A percentile compares a stretch with the other conserved stretches of the same genome.
Evolutionary conservation across 2,113 vertebrate genomes (phyloP).

Genomic region (Bolborhynchus lineola): DNA sequence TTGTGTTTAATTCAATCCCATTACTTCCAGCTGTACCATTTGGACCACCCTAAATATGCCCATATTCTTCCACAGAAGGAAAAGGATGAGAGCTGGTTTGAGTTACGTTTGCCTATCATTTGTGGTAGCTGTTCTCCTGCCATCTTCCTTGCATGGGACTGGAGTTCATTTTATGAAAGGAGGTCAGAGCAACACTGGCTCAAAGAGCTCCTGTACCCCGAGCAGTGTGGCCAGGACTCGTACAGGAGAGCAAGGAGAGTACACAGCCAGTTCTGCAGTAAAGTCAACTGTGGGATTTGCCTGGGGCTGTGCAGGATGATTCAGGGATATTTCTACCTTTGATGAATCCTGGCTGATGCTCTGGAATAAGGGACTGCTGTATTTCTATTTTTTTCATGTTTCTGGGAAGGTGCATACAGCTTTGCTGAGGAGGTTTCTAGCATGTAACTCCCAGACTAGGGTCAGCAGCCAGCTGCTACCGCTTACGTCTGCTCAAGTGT

Average conservation of each 20-base stretch:
- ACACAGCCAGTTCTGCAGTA: conserved; percentile 10
- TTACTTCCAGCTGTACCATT: conserved; percentile 59
- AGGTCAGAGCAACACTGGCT: conserved; percentile 32
- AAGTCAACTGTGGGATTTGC: conserved; percentile 16
- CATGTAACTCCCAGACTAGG: conserved; percentile 6
- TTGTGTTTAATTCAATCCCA: conserved; percentile 52
- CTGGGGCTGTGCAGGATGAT: conserved; percentile 10
- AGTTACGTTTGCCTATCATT: conserved; percentile 50
- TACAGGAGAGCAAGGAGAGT: not conserved
- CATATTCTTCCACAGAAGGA: not conserved
- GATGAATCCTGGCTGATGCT: conserved; percentile 42
- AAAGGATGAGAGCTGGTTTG: conserved; percentile 42
- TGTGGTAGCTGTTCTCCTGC: conserved; percentile 55
- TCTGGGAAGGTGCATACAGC: conserved; percentile 40
- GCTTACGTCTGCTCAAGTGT: conserved; percentile 31
- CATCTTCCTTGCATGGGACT: not conserved
- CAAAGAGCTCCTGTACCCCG: conserved; percentile 26
- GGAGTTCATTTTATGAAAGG: conserved; percentile 24
- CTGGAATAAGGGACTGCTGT: conserved; percentile 15
- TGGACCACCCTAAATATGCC: conserved; percentile 56
- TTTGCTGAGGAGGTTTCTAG: conserved; percentile 46
- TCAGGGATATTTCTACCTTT: conserved; percentile 47
- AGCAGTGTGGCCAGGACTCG: not conserved
- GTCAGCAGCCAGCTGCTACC: conserved; percentile 47
- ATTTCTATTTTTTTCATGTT: not conserved